These are phyloP conservation scores for Sebastes diploproa DNA, from an alignment of 2,797 vertebrate genomes.

Conservation along the genomic window DNA sequence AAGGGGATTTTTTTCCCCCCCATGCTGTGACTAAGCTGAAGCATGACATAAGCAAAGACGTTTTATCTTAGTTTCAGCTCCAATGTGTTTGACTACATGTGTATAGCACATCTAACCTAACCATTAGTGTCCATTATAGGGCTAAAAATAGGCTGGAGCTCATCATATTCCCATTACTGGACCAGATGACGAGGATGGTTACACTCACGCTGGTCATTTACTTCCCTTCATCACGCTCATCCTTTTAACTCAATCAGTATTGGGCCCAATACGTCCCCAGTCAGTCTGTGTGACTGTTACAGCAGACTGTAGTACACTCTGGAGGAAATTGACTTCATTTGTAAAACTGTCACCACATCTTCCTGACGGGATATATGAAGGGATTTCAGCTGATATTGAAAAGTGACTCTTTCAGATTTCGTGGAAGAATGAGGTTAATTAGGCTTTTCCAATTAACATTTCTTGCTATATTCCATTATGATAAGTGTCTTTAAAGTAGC, in stretches of 20 bases:
- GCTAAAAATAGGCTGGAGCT: background rate
- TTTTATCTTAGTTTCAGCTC: background rate
- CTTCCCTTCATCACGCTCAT: constrained; percentile 38
- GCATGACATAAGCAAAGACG: background rate
- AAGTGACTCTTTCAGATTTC: background rate
- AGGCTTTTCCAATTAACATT: background rate
- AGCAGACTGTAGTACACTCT: background rate
- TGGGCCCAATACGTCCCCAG: background rate
- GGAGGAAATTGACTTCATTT: constrained; percentile 17
- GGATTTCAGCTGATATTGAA: background rate
- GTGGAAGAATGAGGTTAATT: background rate
- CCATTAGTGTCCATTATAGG: constrained; percentile 10
- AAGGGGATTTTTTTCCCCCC: background rate
- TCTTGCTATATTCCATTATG: background rate
- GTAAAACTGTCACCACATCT: constrained; percentile 11
- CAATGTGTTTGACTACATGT: background rate
- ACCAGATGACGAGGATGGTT: constrained; percentile 23
- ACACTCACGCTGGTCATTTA: constrained; percentile 1
- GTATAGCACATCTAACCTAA: background rate
- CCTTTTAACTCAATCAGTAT: constrained; percentile 30
- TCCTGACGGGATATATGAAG: background rate
- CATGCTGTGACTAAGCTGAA: background rate
- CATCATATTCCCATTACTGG: constrained; percentile 24
- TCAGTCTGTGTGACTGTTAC: background rate
- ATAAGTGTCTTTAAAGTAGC: background rate